Percentiles rank a stretch among this genome's conserved stretches.
These are phyloP conservation scores for Sceloporus tristichus DNA, from an alignment of 2,113 vertebrate genomes.

Conservation along the genomic window DNA sequence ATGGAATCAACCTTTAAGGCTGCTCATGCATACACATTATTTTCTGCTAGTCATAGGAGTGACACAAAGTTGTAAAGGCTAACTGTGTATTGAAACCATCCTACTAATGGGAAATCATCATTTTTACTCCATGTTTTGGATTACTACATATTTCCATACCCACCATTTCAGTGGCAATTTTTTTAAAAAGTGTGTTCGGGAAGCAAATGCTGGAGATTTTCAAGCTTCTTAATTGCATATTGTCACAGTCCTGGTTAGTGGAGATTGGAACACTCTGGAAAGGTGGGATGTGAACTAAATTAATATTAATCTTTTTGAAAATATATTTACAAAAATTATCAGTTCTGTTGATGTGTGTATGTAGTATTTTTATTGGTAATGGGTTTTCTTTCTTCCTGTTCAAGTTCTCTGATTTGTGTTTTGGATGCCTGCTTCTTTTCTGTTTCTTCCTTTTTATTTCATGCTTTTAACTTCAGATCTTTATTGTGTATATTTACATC, in stretches of 20 bases:
- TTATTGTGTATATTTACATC: conserved; percentile 20
- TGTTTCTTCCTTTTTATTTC: neutral
- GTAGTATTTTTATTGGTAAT: neutral
- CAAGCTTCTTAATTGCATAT: no score
- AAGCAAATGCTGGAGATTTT: neutral
- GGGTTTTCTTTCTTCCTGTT: neutral
- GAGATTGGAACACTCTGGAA: no score
- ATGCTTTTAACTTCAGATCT: neutral
- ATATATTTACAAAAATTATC: neutral
- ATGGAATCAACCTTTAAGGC: no score
- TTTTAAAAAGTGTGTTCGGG: neutral
- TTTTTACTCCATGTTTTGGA: neutral
- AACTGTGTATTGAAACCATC: neutral
- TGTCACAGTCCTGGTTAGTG: no score
- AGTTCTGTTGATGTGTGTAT: neutral
- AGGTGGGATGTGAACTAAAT: no score
- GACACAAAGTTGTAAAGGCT: neutral
- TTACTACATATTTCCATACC: neutral
- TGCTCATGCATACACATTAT: neutral
- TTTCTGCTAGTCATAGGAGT: neutral
- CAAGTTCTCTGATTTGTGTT: neutral
- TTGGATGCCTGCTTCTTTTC: neutral
- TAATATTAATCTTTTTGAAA: no score
- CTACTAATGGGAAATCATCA: neutral
- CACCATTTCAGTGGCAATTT: neutral